Conservation (phyloP, 2,888 invertebrate genomes). For the Nymphalis urticae region DNA sequence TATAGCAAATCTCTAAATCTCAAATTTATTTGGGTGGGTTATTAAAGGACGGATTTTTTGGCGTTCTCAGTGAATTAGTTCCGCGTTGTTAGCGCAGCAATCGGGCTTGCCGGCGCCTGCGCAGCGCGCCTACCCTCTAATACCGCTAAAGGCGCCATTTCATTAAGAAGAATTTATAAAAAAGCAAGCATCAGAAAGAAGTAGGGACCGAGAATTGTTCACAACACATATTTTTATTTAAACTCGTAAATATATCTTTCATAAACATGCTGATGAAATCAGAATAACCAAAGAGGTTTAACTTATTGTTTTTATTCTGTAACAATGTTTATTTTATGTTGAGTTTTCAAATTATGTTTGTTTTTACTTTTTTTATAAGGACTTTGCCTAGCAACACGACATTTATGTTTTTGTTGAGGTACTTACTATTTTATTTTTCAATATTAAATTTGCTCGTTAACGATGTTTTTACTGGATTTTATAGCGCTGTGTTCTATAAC, state of each 20-base stretch:
- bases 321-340: too few species aligned
- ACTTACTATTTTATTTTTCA: background rate
- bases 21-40: constrained; percentile 52
- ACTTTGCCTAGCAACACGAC: background rate
- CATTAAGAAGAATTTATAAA: constrained; percentile 1
- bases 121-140: constrained; percentile 35
- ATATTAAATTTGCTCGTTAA: constrained; percentile 10
- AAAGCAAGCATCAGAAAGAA: background rate
- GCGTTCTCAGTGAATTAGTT: constrained; percentile 69
- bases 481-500: constrained; percentile 8
- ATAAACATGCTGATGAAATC: too few species aligned
- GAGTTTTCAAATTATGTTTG: too few species aligned
- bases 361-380: too few species aligned
- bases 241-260: background rate
- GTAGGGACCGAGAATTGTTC: too few species aligned
- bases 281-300: too few species aligned
- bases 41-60: constrained; percentile 59
- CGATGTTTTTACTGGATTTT: background rate
- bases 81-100: constrained; percentile 69
- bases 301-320: too few species aligned
- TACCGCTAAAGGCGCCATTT: constrained; percentile 13
- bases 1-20: background rate
- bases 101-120: constrained; percentile 63
- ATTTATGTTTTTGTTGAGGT: background rate
- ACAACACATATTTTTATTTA: background rate